Base-by-base conservation (phyloP, 2,797 vertebrate genomes). In the Lateolabrax maculatus region DNA sequence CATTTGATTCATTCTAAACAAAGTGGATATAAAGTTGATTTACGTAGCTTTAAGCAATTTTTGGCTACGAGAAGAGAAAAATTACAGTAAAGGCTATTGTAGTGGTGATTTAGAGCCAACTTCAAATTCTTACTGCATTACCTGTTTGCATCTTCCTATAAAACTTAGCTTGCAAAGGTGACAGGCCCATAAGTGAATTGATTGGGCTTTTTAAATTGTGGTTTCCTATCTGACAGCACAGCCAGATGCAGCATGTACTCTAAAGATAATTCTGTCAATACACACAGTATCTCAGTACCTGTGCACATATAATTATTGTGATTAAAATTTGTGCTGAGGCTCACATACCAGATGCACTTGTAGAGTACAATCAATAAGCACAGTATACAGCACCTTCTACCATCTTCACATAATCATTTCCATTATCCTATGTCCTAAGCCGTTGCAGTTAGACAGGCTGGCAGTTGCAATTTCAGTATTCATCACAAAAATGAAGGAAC, bases 351-450 rank as follows among this genome's bases (percentile, higher is more conserved):
- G 62, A 67, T 68, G 48, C 39, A 70, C 66, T 81, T 63, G 6
- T n/a, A n/a, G n/a, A n/a, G n/a, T 62, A 9, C 53, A 75, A 80
- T 62, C 73, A 71, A 70, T 85, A 77, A 48, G 56, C 61, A 70
- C n/a, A 69, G 48, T 56, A 37, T 12, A 65, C 34, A 56, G 55
- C 60, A n/a, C 39, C 80, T 58, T 73, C 34, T 2, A 11, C 27
- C n/a, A 34, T 63, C n/a, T n/a, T n/a, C 6, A 34, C 31, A 4
- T 34, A 71, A 71, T 44, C 34, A 53, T 3, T 70, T 18, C 62
- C 27, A 52, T 72, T 71, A 49, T 66, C 74, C 70, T 27, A 46
- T 48, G 52, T 51, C 21, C 12, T 46, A 23, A 41, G 34, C 31
- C 39, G 48, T n/a, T 27, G 27, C 61, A 65, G n/a, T 71, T 8